phyloP scores from a whole-genome alignment of 2,888 invertebrate species.

The Diaperis boleti region DNA sequence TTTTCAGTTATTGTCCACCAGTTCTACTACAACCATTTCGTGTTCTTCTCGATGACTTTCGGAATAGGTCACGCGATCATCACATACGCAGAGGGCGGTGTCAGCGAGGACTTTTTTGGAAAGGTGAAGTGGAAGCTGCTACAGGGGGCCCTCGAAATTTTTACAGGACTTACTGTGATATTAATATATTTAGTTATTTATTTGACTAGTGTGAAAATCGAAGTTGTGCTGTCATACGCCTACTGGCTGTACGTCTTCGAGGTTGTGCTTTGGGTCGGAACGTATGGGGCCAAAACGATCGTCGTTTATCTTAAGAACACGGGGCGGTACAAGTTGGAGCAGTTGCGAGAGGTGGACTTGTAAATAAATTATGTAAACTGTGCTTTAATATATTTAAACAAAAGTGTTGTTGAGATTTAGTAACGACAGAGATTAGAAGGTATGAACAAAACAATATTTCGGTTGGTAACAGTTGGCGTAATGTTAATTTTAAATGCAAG shows the following conservation, averaged over 20 bases:
- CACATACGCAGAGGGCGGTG: slow-evolving; percentile 67
- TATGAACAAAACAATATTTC: too few species aligned
- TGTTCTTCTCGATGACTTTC: slow-evolving; percentile 68
- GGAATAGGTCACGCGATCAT: slow-evolving; percentile 69
- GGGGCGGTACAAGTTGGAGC: slow-evolving; percentile 1
- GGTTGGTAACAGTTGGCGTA: too few species aligned
- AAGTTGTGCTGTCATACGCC: slow-evolving; percentile 44
- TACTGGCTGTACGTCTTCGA: slow-evolving; percentile 46
- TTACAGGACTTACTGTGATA: slow-evolving; percentile 64
- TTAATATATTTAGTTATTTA: slow-evolving; percentile 58
- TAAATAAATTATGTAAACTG: too few species aligned
- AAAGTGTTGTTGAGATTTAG: too few species aligned
- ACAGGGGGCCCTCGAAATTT: slow-evolving; percentile 67
- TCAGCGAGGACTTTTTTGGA: slow-evolving; percentile 68
- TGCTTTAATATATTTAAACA: too few species aligned
- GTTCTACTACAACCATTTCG: slow-evolving; percentile 66
- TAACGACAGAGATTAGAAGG: too few species aligned
- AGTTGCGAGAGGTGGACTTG: too few species aligned
- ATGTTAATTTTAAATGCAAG: too few species aligned
- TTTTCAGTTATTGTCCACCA: slow-evolving; percentile 49
- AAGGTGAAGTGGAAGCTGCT: slow-evolving; percentile 68
- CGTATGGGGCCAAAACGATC: slow-evolving; percentile 45
- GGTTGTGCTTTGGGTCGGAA: slow-evolving; percentile 48
- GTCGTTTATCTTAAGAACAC: slow-evolving; percentile 31
- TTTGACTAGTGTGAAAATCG: slow-evolving; percentile 46